Percentiles rank a stretch among this genome's conserved stretches.
Conservation (phyloP, 2,888 invertebrate genomes). For the Linyphia triangularis region DNA sequence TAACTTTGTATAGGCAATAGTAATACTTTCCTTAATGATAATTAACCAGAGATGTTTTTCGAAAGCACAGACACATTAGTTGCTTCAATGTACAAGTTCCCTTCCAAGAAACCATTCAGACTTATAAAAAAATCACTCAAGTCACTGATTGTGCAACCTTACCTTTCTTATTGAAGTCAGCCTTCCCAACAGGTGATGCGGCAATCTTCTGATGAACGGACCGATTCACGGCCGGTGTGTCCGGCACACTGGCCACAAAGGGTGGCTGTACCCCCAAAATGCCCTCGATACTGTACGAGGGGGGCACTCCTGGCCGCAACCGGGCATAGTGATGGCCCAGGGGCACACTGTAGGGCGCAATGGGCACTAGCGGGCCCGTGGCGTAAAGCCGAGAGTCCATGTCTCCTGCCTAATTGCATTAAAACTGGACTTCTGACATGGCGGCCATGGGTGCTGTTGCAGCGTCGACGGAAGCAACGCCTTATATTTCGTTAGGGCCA, state of each 20-base stretch:
- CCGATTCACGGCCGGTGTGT: slow-evolving; percentile 46
- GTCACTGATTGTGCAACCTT: neutral
- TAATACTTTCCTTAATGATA: too few relatives aligned
- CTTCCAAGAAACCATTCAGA: too few relatives aligned
- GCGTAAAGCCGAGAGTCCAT: slow-evolving; percentile 65
- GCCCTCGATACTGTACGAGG: slow-evolving; percentile 66
- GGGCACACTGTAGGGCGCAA: slow-evolving; percentile 68
- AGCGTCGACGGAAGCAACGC: slow-evolving; percentile 40
- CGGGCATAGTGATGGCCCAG: slow-evolving; percentile 57
- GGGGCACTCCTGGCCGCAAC: slow-evolving; percentile 58
- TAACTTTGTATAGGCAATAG: too few relatives aligned
- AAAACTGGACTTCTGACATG: slow-evolving; percentile 62
- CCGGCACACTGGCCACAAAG: slow-evolving; percentile 64
- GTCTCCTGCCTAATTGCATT: slow-evolving; percentile 64
- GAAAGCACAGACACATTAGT: too few relatives aligned
- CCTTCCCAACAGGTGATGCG: slow-evolving; percentile 39
- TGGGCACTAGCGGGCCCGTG: slow-evolving; percentile 61
- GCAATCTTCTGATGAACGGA: slow-evolving; percentile 32
- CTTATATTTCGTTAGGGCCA: neutral
- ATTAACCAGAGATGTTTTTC: too few relatives aligned
- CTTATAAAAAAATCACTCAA: neutral
- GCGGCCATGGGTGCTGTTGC: slow-evolving; percentile 64
- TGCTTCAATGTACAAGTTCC: too few relatives aligned
- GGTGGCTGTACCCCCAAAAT: slow-evolving; percentile 68
- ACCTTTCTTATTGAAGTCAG: slow-evolving; percentile 52